A percentile compares a stretch with the other conserved stretches of the same genome.
Conservation (phyloP, 2,113 vertebrate species). For the Microcebus jonahi region DNA sequence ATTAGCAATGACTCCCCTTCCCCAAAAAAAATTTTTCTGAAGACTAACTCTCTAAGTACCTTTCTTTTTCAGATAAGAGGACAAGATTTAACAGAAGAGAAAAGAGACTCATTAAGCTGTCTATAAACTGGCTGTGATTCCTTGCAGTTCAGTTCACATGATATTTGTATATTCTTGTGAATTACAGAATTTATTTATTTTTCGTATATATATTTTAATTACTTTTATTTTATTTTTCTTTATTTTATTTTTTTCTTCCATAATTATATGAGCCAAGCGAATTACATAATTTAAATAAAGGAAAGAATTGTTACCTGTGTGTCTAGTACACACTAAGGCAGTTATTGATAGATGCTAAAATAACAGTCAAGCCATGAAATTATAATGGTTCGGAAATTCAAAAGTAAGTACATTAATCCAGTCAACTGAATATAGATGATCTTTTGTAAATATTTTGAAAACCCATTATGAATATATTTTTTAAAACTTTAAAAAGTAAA, state of each 20-base stretch:
- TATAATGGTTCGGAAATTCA: constrained; percentile 3
- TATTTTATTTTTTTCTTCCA: too few relatives aligned
- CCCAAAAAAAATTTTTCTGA: background rate
- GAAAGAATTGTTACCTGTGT: constrained; percentile 20
- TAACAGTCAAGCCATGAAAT: background rate
- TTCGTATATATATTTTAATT: too few relatives aligned
- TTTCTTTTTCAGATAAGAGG: constrained; percentile 78
- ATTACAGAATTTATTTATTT: constrained; percentile 18
- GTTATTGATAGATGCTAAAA: constrained; percentile 24
- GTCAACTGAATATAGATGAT: background rate
- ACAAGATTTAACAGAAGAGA: constrained; percentile 76
- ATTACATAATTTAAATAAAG: constrained; percentile 44
- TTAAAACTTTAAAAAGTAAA: constrained; percentile 14
- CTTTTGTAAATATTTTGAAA: constrained; percentile 60
- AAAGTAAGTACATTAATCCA: constrained; percentile 32
- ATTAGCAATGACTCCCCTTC: background rate
- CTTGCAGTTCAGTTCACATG: background rate
- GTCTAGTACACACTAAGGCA: background rate
- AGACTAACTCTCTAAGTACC: constrained; percentile 67
- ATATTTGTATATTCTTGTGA: constrained; percentile 71
- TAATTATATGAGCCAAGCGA: too few relatives aligned
- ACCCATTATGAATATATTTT: background rate
- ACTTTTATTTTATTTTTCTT: too few relatives aligned
- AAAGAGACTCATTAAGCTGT: constrained; percentile 69
- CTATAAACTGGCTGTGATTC: constrained; percentile 57